Conservation (phyloP, 2,888 invertebrate genomes). For the Agrotis ipsilon region DNA sequence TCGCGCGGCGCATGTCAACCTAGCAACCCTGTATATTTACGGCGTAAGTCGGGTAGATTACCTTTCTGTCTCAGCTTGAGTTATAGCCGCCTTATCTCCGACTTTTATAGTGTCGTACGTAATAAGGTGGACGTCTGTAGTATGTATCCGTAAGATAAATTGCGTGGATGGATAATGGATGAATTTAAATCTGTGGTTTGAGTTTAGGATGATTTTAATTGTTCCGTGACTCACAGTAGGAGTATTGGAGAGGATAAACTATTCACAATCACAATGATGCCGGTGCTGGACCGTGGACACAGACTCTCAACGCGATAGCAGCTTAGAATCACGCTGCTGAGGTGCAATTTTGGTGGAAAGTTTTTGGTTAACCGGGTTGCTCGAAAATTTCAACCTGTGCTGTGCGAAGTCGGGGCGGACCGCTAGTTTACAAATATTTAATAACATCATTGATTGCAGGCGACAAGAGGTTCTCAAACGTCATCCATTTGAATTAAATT, state of each 20-base stretch:
- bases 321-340: no score
- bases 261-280: no score
- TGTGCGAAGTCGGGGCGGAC: no score
- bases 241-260: neutral
- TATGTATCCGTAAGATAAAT: constrained; percentile 45
- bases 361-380: no score
- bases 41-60: constrained; percentile 63
- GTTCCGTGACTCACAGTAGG: neutral
- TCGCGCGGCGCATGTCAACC: constrained; percentile 8
- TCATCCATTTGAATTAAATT: no score
- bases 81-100: constrained; percentile 67
- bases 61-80: constrained; percentile 66
- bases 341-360: no score
- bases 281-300: no score
- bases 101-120: constrained; percentile 68
- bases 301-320: no score
- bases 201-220: neutral
- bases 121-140: constrained; percentile 54
- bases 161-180: constrained; percentile 33
- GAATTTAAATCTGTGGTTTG: constrained; percentile 18
- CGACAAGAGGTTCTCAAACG: no score
- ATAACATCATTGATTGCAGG: neutral
- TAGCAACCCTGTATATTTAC: constrained; percentile 61
- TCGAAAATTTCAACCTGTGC: no score
- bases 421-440: no score